These are phyloP conservation scores for Drosophila murphyi DNA, from an alignment of 1,140 invertebrate genomes.

Conservation along the genomic window DNA sequence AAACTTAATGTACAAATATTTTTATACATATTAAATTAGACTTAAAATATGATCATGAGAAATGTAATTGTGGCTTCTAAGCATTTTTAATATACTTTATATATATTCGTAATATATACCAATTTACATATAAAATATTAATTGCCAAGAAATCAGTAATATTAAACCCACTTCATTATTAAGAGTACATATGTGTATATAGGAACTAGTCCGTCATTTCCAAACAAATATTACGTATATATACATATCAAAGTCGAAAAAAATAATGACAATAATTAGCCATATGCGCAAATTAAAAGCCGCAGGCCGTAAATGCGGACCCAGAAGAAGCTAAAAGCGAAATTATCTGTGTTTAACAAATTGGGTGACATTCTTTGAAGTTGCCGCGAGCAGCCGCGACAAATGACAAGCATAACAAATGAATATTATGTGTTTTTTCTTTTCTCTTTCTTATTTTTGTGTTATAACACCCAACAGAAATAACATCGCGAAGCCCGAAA, in stretches of 20 bases:
- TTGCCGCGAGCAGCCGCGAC: slow-evolving; percentile 65
- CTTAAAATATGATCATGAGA: no score
- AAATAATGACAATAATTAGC: slow-evolving; percentile 54
- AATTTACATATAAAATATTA: no score
- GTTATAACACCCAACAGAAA: slow-evolving; percentile 52
- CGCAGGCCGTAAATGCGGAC: slow-evolving; percentile 29
- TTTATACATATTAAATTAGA: no score
- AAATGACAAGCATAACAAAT: slow-evolving; percentile 84
- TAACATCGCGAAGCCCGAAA: slow-evolving; percentile 29
- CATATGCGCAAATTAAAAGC: slow-evolving; percentile 71
- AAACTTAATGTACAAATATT: no score
- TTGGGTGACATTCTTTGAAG: slow-evolving; percentile 79
- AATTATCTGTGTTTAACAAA: slow-evolving; percentile 81
- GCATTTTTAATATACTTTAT: no score
- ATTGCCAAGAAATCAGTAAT: no score
- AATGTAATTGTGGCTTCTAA: no score
- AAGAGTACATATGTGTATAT: background rate
- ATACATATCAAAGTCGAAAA: slow-evolving; percentile 3
- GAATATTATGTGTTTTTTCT: slow-evolving; percentile 70
- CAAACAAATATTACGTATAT: background rate
- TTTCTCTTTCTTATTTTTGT: slow-evolving; percentile 25
- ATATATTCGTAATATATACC: no score
- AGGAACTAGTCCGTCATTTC: background rate
- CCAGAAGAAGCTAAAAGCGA: slow-evolving; percentile 50
- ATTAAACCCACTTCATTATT: no score